Percentiles rank a stretch among this genome's conserved stretches.
Evolutionary conservation across 2,113 vertebrate species (phyloP).

Genomic region (Hystrix brachyura): DNA sequence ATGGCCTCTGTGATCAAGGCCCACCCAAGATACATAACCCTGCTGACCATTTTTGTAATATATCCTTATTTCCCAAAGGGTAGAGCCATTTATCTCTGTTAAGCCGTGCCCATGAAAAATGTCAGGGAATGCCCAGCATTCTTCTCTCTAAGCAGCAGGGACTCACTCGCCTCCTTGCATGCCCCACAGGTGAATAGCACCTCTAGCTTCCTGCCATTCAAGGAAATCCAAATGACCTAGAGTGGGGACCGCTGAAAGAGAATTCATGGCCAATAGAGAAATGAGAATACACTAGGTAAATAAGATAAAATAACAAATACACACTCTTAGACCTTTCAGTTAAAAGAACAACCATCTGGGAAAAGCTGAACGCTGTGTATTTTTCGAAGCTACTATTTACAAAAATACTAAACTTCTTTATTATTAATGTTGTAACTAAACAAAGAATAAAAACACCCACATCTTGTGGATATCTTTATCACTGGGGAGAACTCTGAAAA

Average conservation of each 20-base stretch:
- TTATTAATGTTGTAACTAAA: conserved; percentile 24
- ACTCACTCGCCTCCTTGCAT: background rate
- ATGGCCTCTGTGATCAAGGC: conserved; percentile 50
- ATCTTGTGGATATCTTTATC: background rate
- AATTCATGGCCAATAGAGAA: background rate
- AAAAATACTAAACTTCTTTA: background rate
- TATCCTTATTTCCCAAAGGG: conserved; percentile 32
- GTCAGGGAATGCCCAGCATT: background rate
- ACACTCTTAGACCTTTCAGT: background rate
- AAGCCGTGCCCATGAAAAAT: conserved; percentile 40
- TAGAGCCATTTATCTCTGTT: conserved; percentile 28
- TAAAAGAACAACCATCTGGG: background rate
- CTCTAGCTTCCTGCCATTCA: background rate
- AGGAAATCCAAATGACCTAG: conserved; percentile 1
- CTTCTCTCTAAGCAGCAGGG: background rate
- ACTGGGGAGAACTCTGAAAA: background rate
- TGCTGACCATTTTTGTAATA: background rate
- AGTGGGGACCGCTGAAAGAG: conserved; percentile 17
- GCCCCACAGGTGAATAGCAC: background rate
- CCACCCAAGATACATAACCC: conserved; percentile 15
- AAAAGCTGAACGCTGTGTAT: background rate
- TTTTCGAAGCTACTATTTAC: conserved; percentile 38
- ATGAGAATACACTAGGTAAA: background rate
- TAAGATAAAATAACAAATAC: conserved; percentile 25
- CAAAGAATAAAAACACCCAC: conserved; percentile 46